Evolutionary conservation across 2,113 vertebrate genomes (phyloP), one percentile per base, ranked within the genome.

Genomic region (Heterocephalus glaber): DNA sequence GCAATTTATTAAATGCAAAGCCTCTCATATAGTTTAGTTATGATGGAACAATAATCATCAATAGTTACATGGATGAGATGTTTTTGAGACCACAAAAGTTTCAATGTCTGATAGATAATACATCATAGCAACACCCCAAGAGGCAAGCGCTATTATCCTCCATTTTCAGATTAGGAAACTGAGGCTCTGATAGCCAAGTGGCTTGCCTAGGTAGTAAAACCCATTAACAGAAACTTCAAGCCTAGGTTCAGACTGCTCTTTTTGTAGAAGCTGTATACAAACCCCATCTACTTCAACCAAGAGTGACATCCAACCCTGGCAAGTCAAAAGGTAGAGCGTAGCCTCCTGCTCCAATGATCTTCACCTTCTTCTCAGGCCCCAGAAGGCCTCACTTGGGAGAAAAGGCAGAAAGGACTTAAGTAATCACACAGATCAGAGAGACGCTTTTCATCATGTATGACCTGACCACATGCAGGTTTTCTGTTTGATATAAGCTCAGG

Each of bases 401-500:
- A 76, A 82, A 94, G 41, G 60, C n/a, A 74, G 35, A 93, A 95
- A 66, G n/a, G 11, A 52, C 38, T 85, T 33, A 83, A 60, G 49
- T 84, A 65, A 92, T 93, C 58, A 74, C 41, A 49, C 30, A 89
- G 17, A 84, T 87, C 65, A 52, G 54, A 61, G 89, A 70, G 84
- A 61, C 28, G 26, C 81, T 84, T 80, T 80, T 92, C 30, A 84
- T 81, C 90, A 90, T 80, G 68, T 58, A 54, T 52, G 81, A 92
- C 44, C 33, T 58, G 80, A 89, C 38, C 63, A 70, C 54, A 94
- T 33, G 77, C 72, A 89, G 86, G 28, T 33, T 94, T 95, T 90
- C 56, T 79, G 89, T 93, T 44, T 72, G 41, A 87, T 90, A 80
- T 44, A 88, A 56, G 41, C 68, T 95, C 91, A 68, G 91, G 93